phyloP scores from a whole-genome alignment of 2,113 vertebrate genomes.

The Chaetodon auriga region DNA sequence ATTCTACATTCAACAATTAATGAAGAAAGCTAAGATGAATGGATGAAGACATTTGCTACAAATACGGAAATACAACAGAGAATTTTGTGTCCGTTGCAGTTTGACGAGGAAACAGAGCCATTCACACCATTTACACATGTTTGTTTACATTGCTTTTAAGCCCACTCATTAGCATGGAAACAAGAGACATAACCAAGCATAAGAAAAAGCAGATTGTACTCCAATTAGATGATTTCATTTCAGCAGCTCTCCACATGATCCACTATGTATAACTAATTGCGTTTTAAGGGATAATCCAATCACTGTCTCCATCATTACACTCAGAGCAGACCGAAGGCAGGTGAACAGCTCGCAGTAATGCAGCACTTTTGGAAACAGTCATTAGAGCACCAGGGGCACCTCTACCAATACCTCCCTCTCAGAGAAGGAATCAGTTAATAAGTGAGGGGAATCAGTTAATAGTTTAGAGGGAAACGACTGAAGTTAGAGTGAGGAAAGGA shows the following conservation, averaged over 20 bases:
- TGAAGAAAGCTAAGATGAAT: background rate
- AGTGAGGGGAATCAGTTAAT: slow-evolving; percentile 55
- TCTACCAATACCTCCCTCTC: slow-evolving; percentile 58
- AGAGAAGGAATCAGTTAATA: slow-evolving; percentile 61
- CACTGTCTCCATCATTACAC: slow-evolving; percentile 1
- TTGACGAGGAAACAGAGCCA: background rate
- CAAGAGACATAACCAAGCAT: slow-evolving; percentile 12
- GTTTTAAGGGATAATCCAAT: slow-evolving; percentile 46
- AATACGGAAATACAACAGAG: background rate
- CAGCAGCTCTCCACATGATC: background rate
- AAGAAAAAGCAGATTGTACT: slow-evolving; percentile 2
- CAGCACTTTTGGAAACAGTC: slow-evolving; percentile 12
- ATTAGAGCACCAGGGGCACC: slow-evolving; percentile 31
- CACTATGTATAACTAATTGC: slow-evolving; percentile 22
- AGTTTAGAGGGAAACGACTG: slow-evolving; percentile 54
- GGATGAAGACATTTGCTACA: background rate
- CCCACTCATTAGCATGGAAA: background rate
- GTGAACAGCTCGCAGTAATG: slow-evolving; percentile 4
- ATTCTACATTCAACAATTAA: background rate
- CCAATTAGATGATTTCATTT: slow-evolving; percentile 28
- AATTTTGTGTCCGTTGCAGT: background rate
- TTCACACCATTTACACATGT: background rate
- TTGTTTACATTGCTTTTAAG: background rate
- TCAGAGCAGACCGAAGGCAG: slow-evolving; percentile 9
- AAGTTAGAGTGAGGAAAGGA: slow-evolving; percentile 51